phyloP scores from a whole-genome alignment of 2,113 vertebrate species.

The Nothocercus nigrocapillus region DNA sequence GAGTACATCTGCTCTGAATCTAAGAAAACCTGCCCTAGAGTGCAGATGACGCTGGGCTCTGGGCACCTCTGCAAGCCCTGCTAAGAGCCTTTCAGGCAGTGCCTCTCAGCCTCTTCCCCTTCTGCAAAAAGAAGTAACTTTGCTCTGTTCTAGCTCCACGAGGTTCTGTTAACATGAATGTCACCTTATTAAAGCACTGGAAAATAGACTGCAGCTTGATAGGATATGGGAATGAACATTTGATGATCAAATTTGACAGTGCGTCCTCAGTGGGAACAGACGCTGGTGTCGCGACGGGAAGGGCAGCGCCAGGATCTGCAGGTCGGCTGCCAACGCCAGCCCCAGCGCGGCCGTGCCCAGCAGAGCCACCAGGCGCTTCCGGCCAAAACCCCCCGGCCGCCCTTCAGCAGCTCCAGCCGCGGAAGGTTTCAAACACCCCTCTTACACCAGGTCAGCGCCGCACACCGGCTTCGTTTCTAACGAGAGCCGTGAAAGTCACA shows the following conservation, averaged over 20 bases:
- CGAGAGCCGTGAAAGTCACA: background rate
- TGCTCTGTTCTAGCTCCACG: background rate
- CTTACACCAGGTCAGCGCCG: background rate
- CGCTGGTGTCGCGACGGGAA: accelerated
- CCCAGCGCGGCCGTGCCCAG: accelerated
- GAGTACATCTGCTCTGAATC: background rate
- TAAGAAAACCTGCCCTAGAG: background rate
- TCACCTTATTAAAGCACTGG: background rate
- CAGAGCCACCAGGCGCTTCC: background rate
- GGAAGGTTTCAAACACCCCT: background rate
- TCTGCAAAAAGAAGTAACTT: background rate
- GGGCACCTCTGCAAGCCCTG: background rate
- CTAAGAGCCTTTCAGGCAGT: background rate
- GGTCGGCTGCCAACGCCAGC: background rate
- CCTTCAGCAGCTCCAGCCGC: background rate
- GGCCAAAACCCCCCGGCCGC: background rate
- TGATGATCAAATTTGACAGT: background rate
- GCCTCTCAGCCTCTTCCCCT: background rate
- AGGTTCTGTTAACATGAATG: background rate
- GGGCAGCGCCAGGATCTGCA: background rate
- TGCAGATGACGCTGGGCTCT: background rate
- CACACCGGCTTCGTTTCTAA: background rate
- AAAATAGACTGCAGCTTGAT: background rate
- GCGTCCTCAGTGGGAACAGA: background rate
- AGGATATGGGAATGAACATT: background rate